These are phyloP conservation scores for Physella acuta DNA, from an alignment of 1,140 invertebrate species.

Conservation along the genomic window DNA sequence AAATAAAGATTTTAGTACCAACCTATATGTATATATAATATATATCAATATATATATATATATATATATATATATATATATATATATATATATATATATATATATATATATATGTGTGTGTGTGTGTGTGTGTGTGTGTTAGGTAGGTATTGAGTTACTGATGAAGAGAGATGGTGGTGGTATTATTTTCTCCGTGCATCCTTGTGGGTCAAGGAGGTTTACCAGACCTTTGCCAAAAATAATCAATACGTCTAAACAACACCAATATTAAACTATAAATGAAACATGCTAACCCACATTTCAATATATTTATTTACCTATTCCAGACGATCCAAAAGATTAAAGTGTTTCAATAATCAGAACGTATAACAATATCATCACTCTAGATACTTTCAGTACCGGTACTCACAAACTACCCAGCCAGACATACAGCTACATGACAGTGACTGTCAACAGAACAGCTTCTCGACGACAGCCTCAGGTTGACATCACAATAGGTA, in stretches of 20 bases:
- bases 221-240: background rate
- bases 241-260: no score
- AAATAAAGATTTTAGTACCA: conserved; percentile 32
- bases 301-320: background rate
- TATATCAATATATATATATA: no score
- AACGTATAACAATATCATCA: no score
- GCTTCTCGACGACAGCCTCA: no score
- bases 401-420: no score
- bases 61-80: background rate
- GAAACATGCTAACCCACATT: background rate
- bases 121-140: background rate
- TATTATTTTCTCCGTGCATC: background rate
- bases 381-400: no score
- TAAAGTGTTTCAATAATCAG: no score
- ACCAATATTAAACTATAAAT: no score
- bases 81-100: background rate
- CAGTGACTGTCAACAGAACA: no score
- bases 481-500: no score
- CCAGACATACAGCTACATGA: no score
- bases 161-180: background rate
- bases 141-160: background rate
- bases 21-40: conserved; percentile 67
- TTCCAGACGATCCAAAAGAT: no score
- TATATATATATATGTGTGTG: background rate
- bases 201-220: background rate